Conservation (phyloP, 2,888 invertebrate genomes). For the Drosophila maculinotata region DNA sequence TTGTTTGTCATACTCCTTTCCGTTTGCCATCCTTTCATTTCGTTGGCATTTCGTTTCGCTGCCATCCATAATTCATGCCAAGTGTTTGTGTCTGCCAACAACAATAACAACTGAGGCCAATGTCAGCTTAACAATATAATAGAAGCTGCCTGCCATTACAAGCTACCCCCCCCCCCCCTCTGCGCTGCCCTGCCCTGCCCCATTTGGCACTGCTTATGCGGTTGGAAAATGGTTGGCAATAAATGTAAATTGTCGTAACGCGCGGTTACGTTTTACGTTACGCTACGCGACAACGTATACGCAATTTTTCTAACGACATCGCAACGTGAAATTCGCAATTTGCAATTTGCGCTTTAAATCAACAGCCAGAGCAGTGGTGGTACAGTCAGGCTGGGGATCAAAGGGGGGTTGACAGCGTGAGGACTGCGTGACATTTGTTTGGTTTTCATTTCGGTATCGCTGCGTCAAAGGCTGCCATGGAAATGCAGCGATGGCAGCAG, state of each 20-base stretch:
- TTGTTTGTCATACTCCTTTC: conserved; percentile 30
- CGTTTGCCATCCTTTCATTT: conserved; percentile 3
- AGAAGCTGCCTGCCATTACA: conserved; percentile 38
- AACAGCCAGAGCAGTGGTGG: conserved; percentile 33
- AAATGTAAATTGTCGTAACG: conserved; percentile 56
- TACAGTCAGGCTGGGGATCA: not conserved
- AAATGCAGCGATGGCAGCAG: conserved; percentile 24
- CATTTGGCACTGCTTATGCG: conserved; percentile 13
- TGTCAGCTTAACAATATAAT: conserved; percentile 63
- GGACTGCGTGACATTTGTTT: conserved; percentile 72
- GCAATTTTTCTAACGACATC: conserved; percentile 40
- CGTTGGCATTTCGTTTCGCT: conserved; percentile 12
- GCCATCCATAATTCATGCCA: conserved; percentile 57
- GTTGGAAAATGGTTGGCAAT: conserved; percentile 43
- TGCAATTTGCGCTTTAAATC: conserved; percentile 70
- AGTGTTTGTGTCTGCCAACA: conserved; percentile 45
- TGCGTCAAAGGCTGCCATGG: conserved; percentile 65
- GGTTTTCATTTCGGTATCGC: conserved; percentile 69
- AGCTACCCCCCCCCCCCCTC: not conserved
- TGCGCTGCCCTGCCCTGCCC: not conserved
- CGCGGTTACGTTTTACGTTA: conserved; percentile 31
- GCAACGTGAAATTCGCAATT: conserved; percentile 48
- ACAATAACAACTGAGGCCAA: conserved; percentile 42
- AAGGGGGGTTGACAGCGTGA: conserved; percentile 14
- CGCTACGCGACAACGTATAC: conserved; percentile 35